Conservation (phyloP, 2,797 vertebrate species). For the Sphenodon punctatus region DNA sequence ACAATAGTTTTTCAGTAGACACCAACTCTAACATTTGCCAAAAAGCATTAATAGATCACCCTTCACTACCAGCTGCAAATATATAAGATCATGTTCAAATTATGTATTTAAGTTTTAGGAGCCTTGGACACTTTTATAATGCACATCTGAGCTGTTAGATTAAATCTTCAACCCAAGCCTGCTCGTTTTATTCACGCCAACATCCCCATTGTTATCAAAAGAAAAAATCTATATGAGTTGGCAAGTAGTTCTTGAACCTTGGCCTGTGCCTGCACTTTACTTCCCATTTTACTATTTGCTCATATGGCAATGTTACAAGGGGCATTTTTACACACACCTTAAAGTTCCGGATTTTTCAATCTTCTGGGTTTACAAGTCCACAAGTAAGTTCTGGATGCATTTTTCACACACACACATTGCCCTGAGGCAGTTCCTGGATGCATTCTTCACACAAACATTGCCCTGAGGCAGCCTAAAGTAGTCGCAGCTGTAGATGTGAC, state of each 20-base stretch:
- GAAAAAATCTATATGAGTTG: not conserved
- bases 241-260: not conserved
- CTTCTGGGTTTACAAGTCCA: too few species aligned
- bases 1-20: slow-evolving; percentile 67
- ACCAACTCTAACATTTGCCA: slow-evolving; percentile 64
- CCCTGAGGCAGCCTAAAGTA: too few species aligned
- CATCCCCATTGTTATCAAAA: slow-evolving; percentile 23
- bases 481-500: too few species aligned
- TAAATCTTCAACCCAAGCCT: not conserved
- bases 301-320: not conserved
- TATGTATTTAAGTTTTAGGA: slow-evolving; percentile 73
- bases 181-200: not conserved
- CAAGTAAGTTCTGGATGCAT: too few species aligned
- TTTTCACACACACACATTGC: too few species aligned
- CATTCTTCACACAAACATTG: too few species aligned
- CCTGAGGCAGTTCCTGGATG: too few species aligned
- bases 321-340: too few species aligned
- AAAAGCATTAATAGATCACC: slow-evolving; percentile 71
- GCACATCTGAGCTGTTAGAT: slow-evolving; percentile 63
- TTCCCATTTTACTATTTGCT: not conserved
- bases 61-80: slow-evolving; percentile 67
- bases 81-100: slow-evolving; percentile 73
- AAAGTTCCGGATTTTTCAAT: too few species aligned
- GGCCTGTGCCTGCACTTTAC: slow-evolving; percentile 29
- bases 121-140: slow-evolving; percentile 64